phyloP scores from a whole-genome alignment of 1,140 invertebrate species.

The Temnothorax longispinosus region DNA sequence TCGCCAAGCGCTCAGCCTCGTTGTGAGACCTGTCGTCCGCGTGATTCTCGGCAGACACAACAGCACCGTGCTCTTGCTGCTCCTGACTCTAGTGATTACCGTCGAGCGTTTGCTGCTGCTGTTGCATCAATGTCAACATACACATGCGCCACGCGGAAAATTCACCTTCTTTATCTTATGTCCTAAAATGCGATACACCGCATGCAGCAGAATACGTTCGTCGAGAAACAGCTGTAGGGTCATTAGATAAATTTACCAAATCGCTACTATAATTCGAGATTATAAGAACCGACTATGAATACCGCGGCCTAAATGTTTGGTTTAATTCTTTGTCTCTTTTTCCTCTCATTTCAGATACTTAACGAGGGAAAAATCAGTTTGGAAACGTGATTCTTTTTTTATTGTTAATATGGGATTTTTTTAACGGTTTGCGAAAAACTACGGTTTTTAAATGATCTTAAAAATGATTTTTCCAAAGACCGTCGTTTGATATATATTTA shows the following conservation, averaged over 20 bases:
- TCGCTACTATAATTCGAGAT: too few relatives aligned
- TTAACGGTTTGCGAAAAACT: background rate
- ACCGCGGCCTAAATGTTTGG: too few relatives aligned
- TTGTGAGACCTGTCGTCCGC: background rate
- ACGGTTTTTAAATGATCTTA: background rate
- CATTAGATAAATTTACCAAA: background rate
- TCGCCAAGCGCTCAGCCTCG: background rate
- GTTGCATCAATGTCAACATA: slow-evolving; percentile 73
- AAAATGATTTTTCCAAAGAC: background rate
- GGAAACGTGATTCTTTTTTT: background rate
- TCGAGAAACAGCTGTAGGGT: background rate
- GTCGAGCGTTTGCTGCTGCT: slow-evolving; percentile 57
- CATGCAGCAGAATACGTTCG: background rate
- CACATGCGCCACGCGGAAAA: slow-evolving; percentile 44
- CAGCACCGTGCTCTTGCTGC: slow-evolving; percentile 44
- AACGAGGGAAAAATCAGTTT: background rate
- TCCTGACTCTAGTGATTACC: slow-evolving; percentile 43
- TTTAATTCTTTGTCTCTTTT: too few relatives aligned
- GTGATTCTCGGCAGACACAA: background rate
- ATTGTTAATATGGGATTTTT: too few relatives aligned
- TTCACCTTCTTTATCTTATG: background rate
- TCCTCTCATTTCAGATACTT: background rate
- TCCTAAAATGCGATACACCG: background rate
- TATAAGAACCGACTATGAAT: too few relatives aligned
- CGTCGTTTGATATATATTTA: too few relatives aligned